Evolutionary conservation across 2,797 vertebrate genomes (phyloP), one percentile per base, ranked within the genome.

Genomic region (Onychomys arenicola): DNA sequence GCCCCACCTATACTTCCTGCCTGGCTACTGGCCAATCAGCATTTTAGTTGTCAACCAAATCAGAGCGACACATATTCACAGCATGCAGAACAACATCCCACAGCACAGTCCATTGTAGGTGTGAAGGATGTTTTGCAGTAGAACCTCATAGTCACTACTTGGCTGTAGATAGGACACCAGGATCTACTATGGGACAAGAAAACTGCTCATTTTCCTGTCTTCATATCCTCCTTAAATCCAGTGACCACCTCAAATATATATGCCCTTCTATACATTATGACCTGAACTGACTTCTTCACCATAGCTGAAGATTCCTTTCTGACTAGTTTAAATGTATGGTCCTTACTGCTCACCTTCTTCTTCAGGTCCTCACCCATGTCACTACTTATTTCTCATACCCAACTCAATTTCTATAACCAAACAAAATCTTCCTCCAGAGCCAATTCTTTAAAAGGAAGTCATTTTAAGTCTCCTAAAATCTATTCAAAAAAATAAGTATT

Each of bases 321-420:
- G 29, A 10, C n/a, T 49, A 2, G 17, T 34, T 46, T 57, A 46
- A 23, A 49, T 77, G 6, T 8, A 32, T 16, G 27, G 43, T 17
- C 27, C 65, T 88, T 43, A 0, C 29, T 13, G 27, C 10, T 52
- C n/a, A 0, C 32, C 27, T 46, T 13, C 78, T 77, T 29, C 52
- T 37, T 25, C 16, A 0, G 0, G 25, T 7, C 17, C n/a, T 0
- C 21, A 76, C 55, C 11, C 21, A 5, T 2, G 0, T 27, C 5
- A 0, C 43, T n/a, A 14, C 17, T 11, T 65, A 10, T 29, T 84
- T 81, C n/a, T 91, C 46, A 63, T 14, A 77, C 49, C 46, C 69
- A 8, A 17, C 43, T 52, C 77, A 17, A 10, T 25, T 40, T 93
- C 87, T 27, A 21, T 43, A 59, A 61, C 8, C 46, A 73, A 46